Base-by-base conservation (phyloP, 2,113 vertebrate species). In the Dendropsophus ebraccatus region DNA sequence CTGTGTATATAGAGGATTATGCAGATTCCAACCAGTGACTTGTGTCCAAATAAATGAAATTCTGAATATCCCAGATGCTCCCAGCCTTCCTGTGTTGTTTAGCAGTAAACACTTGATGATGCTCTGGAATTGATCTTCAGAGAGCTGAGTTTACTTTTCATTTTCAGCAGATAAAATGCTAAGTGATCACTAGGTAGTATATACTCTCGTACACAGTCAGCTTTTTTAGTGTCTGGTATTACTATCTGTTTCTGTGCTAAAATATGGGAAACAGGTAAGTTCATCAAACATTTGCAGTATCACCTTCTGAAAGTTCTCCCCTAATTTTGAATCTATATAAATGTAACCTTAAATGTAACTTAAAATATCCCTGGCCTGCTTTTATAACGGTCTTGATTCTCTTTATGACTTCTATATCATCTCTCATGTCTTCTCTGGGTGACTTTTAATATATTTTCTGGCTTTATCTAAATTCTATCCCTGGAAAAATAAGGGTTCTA, bases 41-140 rank as follows among this genome's bases (percentile, higher is more conserved):
- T 87, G 85, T 87, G 85, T 81, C 85, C 69, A 87, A 87, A 60
- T 87, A 81, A 87, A 87, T 87, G 52, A 74, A 87, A 62, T 81
- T 81, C 77, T 23, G 69, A 62, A 73, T 87, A 81, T 74, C 74
- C 77, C 85, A 87, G 77, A 87, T 87, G 85, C 78, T 87, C 75
- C 85, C 78, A 62, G 85, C 54, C 41, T 81, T 72, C 65, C 50
- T 80, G 58, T 86, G 84, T 58, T 86, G 76, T 86, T 72, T 86
- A 69, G 83, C 58, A 85, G 83, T 78, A 81, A 86, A 79, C 84
- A 86, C 84, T 72, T 58, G 54, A 81, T 87, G 78, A 73, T 87
- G 50, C 50, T 86, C 65, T 81, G 76, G 35, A 86, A 72, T 56
- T 86, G 62, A 81, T 86, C 65, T 62, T 74, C 52, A 73, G 84